Evolutionary conservation across 2,113 vertebrate genomes (phyloP), one percentile per base, ranked within the genome.

Genomic region (Corvus hawaiiensis): DNA sequence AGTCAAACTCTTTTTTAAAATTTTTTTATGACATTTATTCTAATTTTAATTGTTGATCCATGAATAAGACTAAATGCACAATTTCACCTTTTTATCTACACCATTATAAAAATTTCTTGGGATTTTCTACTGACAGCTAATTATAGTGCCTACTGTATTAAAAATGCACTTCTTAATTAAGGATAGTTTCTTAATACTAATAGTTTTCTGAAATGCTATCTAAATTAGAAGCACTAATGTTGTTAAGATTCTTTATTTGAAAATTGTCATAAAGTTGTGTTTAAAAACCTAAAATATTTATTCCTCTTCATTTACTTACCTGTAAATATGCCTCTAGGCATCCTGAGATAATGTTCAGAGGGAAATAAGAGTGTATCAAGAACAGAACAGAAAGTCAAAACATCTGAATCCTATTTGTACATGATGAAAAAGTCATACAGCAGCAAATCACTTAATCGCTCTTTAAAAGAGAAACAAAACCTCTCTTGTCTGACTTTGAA

Each of bases 11-110:
- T 67, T 51, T 94, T 64, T 56, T 4, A 10, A 80, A 87, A 82
- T 74, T 81, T 94, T 54, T 84, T 93, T 92, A 58, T 87, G n/a
- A 92, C 67, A 39, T 71, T 95, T 89, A 84, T 93, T 77, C 77
- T 75, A 46, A 78, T 93, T 94, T 94, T 87, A 26, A 30, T 84
- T 87, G 35, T 56, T 74, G 44, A 14, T 71, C 19, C 48, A 81
- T 49, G 23, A 87, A 77, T 85, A 96, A 88, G 56, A 56, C 16
- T 56, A 49, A 95, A 63, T 44, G 22, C 10, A 37, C 4, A 43
- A 48, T 71, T 82, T 74, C 7, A 37, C 59, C 16, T 55, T 90
- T 24, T 72, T 46, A 33, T 76, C 17, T 51, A 41, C 10, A 68
- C 5, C 21, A 27, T 66, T 55, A 24, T 39, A 35, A 58, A 92